Evolutionary conservation across 2,888 invertebrate genomes (phyloP), one percentile per base, ranked within the genome.

Genomic region (Craniophora ligustri): DNA sequence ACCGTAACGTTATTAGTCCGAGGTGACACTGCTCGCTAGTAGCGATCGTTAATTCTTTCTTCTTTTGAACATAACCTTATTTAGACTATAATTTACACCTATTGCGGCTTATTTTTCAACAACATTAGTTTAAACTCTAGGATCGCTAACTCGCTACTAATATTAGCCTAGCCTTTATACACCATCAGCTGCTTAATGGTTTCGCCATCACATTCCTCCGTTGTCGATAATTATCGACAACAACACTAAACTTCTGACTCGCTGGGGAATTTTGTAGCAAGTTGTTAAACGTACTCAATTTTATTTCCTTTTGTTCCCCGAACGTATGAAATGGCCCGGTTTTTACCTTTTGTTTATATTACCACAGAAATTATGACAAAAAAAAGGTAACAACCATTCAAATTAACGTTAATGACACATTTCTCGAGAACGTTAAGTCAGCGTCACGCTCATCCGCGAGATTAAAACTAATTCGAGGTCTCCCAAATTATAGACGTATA

Each of bases 381-480:
- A 78, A 82, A 85, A 85, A 86, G 79, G 79, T 79, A 81, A 82
- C 82, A 88, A 87, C 89, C 82, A 84, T 87, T 86, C 76, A 85
- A 90, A 91, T 91, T 88, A 92, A 89, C 86, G 86, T 85, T 92
- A 91, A 92, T 92, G 92, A 91, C 91, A 92, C 85, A 92, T 91
- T 87, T 86, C 86, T 88, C 80, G 82, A 78, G 82, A 85, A 82
- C 82, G 79, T 79, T 79, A 78, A 79, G 84, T 76, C 81, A 82
- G 85, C 91, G 92, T 92, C 92, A 93, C 93, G 91, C 91, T 92
- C 89, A 81, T 87, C 86, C 81, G 79, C 78, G 85, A 88, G 86
- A 90, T 91, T 89, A 90, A 85, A 89, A 90, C 89, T 92, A 91
- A 93, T 93, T 91, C 85, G 92, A 88, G 89, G 91, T 91, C 89